A percentile compares a stretch with the other conserved stretches of the same genome.
Conservation (phyloP, 30 jellyfish, hydroid and myxozoan species). For the Catostylus mosaicus region DNA sequence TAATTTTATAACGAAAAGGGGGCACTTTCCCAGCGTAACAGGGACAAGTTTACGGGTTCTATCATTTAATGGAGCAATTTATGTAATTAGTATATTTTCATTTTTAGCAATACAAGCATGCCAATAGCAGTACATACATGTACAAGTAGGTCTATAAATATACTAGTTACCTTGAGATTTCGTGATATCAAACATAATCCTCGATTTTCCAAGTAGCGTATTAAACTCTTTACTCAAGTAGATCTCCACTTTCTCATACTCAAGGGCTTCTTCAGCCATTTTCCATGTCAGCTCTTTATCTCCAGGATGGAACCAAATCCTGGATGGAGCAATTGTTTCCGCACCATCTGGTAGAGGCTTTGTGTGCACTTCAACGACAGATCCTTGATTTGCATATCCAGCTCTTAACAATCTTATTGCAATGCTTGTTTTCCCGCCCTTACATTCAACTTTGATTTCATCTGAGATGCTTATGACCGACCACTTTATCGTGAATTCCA, state of each 20-base stretch:
- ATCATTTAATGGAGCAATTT: too few relatives aligned
- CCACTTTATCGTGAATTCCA: conserved; percentile 55
- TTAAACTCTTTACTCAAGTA: conserved; percentile 45
- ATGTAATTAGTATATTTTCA: too few relatives aligned
- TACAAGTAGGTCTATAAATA: too few relatives aligned
- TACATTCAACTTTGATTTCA: conserved; percentile 19
- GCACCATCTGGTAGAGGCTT: conserved; percentile 23
- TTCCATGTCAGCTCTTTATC: conserved; percentile 21
- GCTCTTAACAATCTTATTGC: conserved; percentile 8
- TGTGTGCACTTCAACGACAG: conserved; percentile 45
- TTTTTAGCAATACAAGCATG: too few relatives aligned
- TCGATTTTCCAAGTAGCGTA: conserved; percentile 50
- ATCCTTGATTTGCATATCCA: conserved; percentile 55
- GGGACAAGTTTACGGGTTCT: too few relatives aligned
- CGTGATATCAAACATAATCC: conserved; percentile 27
- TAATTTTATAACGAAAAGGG: too few relatives aligned
- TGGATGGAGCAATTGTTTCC: conserved; percentile 21
- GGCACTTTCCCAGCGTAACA: too few relatives aligned
- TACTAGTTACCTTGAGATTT: conserved; percentile 25
- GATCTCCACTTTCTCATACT: conserved; percentile 39
- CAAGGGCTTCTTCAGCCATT: conserved; percentile 43
- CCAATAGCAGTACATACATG: too few relatives aligned
- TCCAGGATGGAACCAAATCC: conserved; percentile 60
- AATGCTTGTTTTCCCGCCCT: conserved; percentile 7
- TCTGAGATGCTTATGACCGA: conserved; percentile 41